Evolutionary conservation across 2,797 vertebrate genomes (phyloP), one percentile per base, ranked within the genome.

Genomic region (Sebastes nivosus): DNA sequence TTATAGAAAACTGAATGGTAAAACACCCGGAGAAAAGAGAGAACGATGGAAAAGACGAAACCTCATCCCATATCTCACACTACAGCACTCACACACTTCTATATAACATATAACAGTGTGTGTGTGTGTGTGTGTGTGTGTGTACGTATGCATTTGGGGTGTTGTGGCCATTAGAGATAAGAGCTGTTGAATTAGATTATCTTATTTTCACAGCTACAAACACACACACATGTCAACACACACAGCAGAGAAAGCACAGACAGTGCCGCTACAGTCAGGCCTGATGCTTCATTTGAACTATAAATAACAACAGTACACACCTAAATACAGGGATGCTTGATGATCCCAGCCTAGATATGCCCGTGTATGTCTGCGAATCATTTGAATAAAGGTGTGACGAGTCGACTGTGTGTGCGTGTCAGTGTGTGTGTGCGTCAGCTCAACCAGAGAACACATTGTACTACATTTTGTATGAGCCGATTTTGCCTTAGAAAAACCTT

Each of bases 1-100:
- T 91, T 87, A 81, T 59, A 86, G 84, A 89, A 89, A 92, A 86
- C 70, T 84, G 88, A 91, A 91, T 89, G 83, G 77, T 74, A 66
- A 80, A 72, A 87, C 46, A 80, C 24, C 30, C 24, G 65, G 68
- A 81, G 75, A 80, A 71, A 25, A 70, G 68, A 71, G 55, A 57
- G 63, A n/a, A 74, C 57, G 64, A 75, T 4, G 38, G 34, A 77
- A 58, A 54, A 76, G 34, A 69, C 66, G 13, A 54, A 72, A 46
- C 46, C 36, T 27, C 20, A 46, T 65, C 36, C 69, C 18, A 34
- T 50, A 71, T 81, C 20, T 27, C 4, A 78, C 22, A 66, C 30
- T 50, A 50, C 18, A 50, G n/a, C 52, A 69, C 36, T 65, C 72
- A 46, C 67, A 66, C 72, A 80, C 46, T 6, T 66, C 9, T 42